Evolutionary conservation across 2,888 invertebrate genomes (phyloP).

Genomic region (Brenthis ino): DNA sequence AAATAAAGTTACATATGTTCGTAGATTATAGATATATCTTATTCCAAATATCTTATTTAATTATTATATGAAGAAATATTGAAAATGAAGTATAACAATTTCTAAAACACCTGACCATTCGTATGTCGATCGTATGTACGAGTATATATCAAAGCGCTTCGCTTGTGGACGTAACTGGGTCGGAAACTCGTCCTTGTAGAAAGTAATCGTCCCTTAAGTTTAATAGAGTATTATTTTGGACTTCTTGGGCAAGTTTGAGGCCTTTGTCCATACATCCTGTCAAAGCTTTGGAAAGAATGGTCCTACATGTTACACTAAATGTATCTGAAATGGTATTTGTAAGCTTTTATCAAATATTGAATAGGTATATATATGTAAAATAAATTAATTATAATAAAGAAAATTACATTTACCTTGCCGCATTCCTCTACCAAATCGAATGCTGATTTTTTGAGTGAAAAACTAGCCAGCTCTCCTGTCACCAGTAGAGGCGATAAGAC

Average conservation of each 20-base stretch:
- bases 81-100: background rate
- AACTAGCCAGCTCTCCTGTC: no score
- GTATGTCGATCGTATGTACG: background rate
- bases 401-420: no score
- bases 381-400: no score
- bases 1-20: no score
- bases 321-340: background rate
- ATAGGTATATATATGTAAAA: no score
- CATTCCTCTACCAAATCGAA: no score
- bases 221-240: conserved; percentile 8
- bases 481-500: no score
- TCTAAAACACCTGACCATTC: background rate
- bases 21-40: no score
- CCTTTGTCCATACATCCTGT: conserved; percentile 1
- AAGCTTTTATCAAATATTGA: no score
- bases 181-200: conserved; percentile 24
- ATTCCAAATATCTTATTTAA: no score
- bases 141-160: conserved; percentile 15
- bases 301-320: background rate
- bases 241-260: background rate
- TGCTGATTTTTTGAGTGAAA: no score
- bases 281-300: background rate
- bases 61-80: no score
- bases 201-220: conserved; percentile 24
- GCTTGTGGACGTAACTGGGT: conserved; percentile 18